phyloP scores from a whole-genome alignment of 2,888 invertebrate species.

The Taphrorychus bicolor region DNA sequence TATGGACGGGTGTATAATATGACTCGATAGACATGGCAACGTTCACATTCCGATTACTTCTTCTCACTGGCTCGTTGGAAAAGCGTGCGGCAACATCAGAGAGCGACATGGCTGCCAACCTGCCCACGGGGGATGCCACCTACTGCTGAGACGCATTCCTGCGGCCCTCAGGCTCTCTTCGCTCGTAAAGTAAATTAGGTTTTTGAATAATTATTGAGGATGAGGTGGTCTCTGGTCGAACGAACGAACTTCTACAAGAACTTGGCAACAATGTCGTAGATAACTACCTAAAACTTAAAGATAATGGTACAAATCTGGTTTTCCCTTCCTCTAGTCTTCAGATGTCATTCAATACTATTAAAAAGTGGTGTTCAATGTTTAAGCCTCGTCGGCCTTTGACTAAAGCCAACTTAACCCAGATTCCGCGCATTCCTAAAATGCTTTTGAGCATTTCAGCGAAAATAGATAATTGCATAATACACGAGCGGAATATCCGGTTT shows the following conservation, averaged over 20 bases:
- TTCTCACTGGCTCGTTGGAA: conserved; percentile 46
- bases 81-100: conserved; percentile 51
- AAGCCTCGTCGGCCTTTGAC: background rate
- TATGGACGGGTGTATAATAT: no score
- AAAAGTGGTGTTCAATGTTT: background rate
- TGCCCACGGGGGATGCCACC: conserved; percentile 48
- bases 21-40: no score
- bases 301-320: no score
- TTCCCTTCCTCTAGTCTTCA: no score
- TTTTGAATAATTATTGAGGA: no score
- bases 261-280: no score
- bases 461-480: conserved; percentile 40
- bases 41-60: conserved; percentile 31
- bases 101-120: conserved; percentile 45
- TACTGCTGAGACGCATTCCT: conserved; percentile 51
- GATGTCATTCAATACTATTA: no score
- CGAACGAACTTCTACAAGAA: no score
- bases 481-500: conserved; percentile 39
- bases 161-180: conserved; percentile 47
- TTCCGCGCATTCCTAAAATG: conserved; percentile 33
- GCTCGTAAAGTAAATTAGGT: background rate
- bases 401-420: conserved; percentile 31
- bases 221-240: no score
- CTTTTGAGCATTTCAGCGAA: conserved; percentile 35
- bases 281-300: no score